These are phyloP conservation scores for Catonia carolina DNA, from an alignment of 2,888 invertebrate genomes.

Conservation along the genomic window DNA sequence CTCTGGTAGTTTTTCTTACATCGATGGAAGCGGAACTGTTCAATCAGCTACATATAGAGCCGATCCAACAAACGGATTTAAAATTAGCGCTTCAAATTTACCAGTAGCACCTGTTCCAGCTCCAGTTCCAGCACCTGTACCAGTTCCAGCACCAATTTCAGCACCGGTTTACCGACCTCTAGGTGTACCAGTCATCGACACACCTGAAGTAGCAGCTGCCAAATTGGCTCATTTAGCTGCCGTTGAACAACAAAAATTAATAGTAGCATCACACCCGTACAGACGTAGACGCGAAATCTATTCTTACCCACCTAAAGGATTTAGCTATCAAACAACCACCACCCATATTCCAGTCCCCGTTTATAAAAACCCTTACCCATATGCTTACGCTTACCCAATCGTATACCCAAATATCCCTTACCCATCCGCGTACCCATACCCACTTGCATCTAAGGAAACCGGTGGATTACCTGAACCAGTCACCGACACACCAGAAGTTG, in stretches of 20 bases:
- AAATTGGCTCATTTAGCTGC: slow-evolving; percentile 24
- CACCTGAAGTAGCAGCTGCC: slow-evolving; percentile 26
- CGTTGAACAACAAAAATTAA: slow-evolving; percentile 8
- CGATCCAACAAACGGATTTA: slow-evolving; percentile 56
- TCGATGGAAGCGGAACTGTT: slow-evolving; percentile 58
- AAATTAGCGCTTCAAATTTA: slow-evolving; percentile 59
- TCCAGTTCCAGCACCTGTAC: slow-evolving; percentile 40
- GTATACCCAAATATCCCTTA: too few species aligned
- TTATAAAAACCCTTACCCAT: background rate
- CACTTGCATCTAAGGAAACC: background rate
- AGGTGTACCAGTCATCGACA: slow-evolving; percentile 24
- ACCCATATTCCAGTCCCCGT: background rate
- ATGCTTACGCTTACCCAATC: background rate
- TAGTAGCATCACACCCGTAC: background rate
- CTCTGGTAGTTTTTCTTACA: slow-evolving; percentile 56
- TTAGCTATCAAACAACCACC: background rate
- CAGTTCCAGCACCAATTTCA: slow-evolving; percentile 38
- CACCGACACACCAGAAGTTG: slow-evolving; percentile 26
- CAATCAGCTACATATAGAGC: slow-evolving; percentile 52
- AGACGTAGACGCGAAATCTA: background rate
- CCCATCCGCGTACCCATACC: background rate
- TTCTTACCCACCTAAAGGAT: background rate
- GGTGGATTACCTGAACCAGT: background rate
- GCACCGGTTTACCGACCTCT: slow-evolving; percentile 16
- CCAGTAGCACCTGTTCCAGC: slow-evolving; percentile 40